Evolutionary conservation across 1,140 invertebrate species (phyloP), one percentile per base, ranked within the genome.

Genomic region (Cecropterus lyciades): DNA sequence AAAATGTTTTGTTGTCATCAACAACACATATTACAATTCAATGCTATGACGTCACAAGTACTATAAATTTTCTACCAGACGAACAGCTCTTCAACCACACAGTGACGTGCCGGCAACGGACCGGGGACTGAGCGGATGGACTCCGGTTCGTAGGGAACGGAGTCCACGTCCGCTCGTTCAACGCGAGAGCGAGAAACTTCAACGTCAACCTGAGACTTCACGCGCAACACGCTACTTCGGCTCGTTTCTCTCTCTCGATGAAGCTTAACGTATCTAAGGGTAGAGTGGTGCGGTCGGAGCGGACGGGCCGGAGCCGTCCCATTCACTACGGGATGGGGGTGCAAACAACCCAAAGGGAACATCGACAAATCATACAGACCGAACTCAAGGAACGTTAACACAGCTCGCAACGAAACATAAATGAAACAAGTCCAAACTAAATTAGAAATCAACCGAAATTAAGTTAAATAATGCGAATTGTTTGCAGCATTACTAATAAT

Each of bases 311-410:
- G n/a, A n/a, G n/a, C n/a, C n/a, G n/a, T n/a, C n/a, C 75, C 74
- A 70, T 70, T 69, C 79, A 77, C 79, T 80, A 77, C 69, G 60
- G 83, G 76, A 73, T 74, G 77, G 73, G 73, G 76, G 82, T 84
- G 82, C 84, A 83, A 79, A 82, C 80, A 82, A 84, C 82, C 82
- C 81, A 82, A 79, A 67, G 64, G 68, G 72, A 74, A 79, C 80
- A 80, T 73, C 71, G 72, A 85, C 79, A 77, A 83, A 83, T 76
- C 67, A 84, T 62, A 69, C 56, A 67, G 57, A 52, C 56, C 52
- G 63, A 67, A 72, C 72, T 59, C 60, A 72, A 70, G 70, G 63
- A 70, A 73, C 66, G 60, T 71, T 71, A 76, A 69, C 68, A 79
- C 57, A 77, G 66, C 63, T 64, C 37, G 71, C 63, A 72, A 46